Conservation (phyloP, 2,888 invertebrate species). For the Arge pagana region DNA sequence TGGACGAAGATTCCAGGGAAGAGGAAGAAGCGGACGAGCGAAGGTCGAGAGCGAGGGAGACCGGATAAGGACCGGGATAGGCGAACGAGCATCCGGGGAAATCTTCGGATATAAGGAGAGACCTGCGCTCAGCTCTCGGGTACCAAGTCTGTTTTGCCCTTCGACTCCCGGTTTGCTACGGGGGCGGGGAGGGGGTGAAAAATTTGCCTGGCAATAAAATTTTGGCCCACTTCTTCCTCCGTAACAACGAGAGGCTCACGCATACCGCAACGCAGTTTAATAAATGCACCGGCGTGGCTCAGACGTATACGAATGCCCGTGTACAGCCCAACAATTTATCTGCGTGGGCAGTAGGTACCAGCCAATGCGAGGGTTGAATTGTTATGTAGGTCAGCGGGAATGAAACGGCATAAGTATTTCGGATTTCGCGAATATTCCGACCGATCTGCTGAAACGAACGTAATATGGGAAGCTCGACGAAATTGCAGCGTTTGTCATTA, state of each 20-base stretch:
- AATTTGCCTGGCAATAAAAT: too few relatives aligned
- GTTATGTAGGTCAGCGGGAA: too few relatives aligned
- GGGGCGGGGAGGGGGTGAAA: too few relatives aligned
- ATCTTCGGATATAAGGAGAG: constrained; percentile 48
- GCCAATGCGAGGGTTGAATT: too few relatives aligned
- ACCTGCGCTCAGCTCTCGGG: constrained; percentile 25
- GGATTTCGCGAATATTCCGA: not conserved
- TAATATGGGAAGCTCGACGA: not conserved
- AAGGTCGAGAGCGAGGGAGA: constrained; percentile 30
- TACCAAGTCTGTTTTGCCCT: not conserved
- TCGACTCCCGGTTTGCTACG: constrained; percentile 10
- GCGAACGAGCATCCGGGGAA: constrained; percentile 51
- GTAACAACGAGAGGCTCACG: too few relatives aligned
- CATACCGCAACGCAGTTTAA: not conserved
- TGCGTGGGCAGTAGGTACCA: too few relatives aligned
- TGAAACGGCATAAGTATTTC: too few relatives aligned
- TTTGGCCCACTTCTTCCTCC: too few relatives aligned
- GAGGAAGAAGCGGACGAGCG: too few relatives aligned
- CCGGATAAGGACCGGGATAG: constrained; percentile 30
- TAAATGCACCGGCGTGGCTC: not conserved
- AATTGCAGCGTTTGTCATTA: not conserved
- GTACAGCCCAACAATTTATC: too few relatives aligned
- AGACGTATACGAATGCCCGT: too few relatives aligned
- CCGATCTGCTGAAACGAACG: not conserved
- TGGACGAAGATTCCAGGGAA: too few relatives aligned